Base-by-base conservation (phyloP, 2,888 invertebrate genomes). In the Chrysopilus asiliformis region DNA sequence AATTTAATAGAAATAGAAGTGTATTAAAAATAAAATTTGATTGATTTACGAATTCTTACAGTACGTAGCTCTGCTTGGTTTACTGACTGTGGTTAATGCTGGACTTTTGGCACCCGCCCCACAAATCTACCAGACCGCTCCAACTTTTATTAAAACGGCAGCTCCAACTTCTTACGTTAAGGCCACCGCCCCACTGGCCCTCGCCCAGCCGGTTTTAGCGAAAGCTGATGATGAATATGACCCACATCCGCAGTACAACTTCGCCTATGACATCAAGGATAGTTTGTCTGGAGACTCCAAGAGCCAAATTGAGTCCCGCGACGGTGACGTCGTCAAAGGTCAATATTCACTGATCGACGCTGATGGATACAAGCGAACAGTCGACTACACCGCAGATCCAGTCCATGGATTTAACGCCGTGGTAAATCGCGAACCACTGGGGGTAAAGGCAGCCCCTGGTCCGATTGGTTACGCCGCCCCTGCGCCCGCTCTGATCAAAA, bases 301-400 rank as follows among this genome's bases (percentile, higher is more conserved):
- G 43, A 58, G 50, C 14, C 72, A 72, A 59, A 66, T 67, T 43
- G 72, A 73, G 59, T 64, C 66, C 46, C 69, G 72, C 45, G 56
- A 60, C 42, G 72, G 72, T 17, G 70, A 70, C 58, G 63, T 63
- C 46, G 72, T 73, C 32, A 66, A 67, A 52, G 70, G 55, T 56
- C 68, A 53, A 40, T 63, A 61, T 50, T 58, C 58, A 28, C 45
- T 63, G 16, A 46, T 46, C 25, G 63, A 63, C 41, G 63, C 72
- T 34, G 72, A 72, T 49, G 72, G 72, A 45, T 67, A 66, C 43
- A 66, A 65, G 53, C 66, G 72, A 45, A 70, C 66, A 32, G 72
- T 72, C 1, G 71, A 72, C 42, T 71, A 70, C 50, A 57, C 53
- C 12, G 56, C 60, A 32, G 61, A 61, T 42, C 51, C 56, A 14